Base-by-base conservation (phyloP, 2,113 vertebrate species). In the Motacilla tschutschensis region DNA sequence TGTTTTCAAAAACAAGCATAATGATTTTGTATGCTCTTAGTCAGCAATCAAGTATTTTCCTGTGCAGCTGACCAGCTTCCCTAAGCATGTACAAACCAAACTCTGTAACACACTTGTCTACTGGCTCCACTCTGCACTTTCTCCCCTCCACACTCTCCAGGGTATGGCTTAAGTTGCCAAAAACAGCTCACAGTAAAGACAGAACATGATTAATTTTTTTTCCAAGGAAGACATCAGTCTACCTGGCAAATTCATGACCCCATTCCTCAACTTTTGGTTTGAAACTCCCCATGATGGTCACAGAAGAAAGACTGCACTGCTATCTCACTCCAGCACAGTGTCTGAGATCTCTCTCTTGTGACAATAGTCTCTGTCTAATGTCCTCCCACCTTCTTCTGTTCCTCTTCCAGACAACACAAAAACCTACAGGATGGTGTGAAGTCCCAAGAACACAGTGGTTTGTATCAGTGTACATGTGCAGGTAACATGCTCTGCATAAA, bases 401-500 rank as follows among this genome's bases (percentile, higher is more conserved):
- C 65, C 35, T 69, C 55, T 84, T 83, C 40, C 31, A 87, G n/a
- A 63, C 1, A 2, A 26, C 4, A 41, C 5, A 12, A 79, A 87
- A 89, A 76, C 44, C 25, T 43, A 14, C 13, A 31, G 74, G 46
- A 60, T 4, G 4, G 8, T 6, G 1, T 41, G 31, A 53, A 58
- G 55, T 55, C 33, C 19, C 31, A 74, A n/a, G 7, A 67, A 6
- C 16, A 41, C 33, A 53, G 33, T 20, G 9, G 19, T 73, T 76
- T 53, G 17, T 0, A 0, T 14, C 59, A 19, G 12, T 21, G n/a
- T n/a, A 33, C 3, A 21, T 26, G 11, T 55, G 29, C 43, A 50
- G 35, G 31, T 51, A 47, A 60, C 7, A 67, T 1, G 2, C 10
- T 38, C 35, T 33, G 8, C 0, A 0, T 35, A 22, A 57, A 82